Conservation (phyloP, 2,888 invertebrate genomes). For the Ophion ellenae region DNA sequence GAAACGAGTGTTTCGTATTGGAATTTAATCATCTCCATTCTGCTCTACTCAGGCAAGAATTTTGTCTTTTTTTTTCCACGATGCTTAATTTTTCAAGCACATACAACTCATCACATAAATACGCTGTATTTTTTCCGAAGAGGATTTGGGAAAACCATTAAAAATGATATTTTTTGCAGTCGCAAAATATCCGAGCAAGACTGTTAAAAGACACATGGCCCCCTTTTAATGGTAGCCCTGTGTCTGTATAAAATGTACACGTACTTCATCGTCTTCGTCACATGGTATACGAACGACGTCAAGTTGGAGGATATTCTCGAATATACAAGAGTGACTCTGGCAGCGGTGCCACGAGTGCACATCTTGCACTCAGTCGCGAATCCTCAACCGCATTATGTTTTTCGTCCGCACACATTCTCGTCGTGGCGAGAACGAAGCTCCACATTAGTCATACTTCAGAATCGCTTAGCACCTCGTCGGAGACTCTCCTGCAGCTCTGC, state of each 20-base stretch:
- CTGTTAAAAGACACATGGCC: background rate
- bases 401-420: slow-evolving; percentile 35
- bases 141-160: too few species aligned
- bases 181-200: too few species aligned
- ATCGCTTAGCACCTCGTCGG: slow-evolving; percentile 70
- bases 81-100: background rate
- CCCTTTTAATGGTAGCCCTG: background rate
- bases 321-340: slow-evolving; percentile 1
- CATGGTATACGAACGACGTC: background rate
- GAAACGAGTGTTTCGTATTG: background rate
- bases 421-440: slow-evolving; percentile 26
- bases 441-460: slow-evolving; percentile 74
- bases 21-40: background rate
- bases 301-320: slow-evolving; percentile 9
- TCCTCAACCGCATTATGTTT: slow-evolving; percentile 62
- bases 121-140: too few species aligned
- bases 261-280: background rate
- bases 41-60: background rate
- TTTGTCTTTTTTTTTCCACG: background rate
- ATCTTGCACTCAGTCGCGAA: slow-evolving; percentile 43
- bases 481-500: slow-evolving; percentile 32
- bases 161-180: too few species aligned
- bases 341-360: background rate
- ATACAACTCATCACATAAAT: background rate
- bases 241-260: background rate